Evolutionary conservation across 2,888 invertebrate genomes (phyloP).

Genomic region (Iphiclides podalirius): DNA sequence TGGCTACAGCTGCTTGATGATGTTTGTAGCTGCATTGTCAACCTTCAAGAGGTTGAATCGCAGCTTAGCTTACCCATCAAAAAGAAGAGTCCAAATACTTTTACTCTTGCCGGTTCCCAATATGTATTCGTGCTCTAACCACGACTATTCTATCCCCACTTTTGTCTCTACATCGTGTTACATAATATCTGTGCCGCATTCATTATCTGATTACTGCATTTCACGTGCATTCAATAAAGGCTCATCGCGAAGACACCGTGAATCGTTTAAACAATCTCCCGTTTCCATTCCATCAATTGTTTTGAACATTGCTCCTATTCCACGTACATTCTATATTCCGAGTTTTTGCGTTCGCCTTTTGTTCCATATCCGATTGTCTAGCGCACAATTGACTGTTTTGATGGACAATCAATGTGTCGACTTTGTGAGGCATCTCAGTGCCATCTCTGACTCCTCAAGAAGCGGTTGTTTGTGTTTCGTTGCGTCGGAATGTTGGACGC

Average conservation of each 20-base stretch:
- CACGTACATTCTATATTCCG: constrained; percentile 1
- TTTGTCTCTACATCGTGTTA: no score
- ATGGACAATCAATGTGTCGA: constrained; percentile 30
- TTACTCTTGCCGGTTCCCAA: no score
- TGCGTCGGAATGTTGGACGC: neutral
- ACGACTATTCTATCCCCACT: no score
- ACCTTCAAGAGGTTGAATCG: no score
- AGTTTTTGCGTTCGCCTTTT: constrained; percentile 25
- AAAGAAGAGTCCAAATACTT: no score
- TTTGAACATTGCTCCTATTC: neutral
- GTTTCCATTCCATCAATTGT: no score
- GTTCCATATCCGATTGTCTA: constrained; percentile 26
- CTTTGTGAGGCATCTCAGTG: constrained; percentile 33
- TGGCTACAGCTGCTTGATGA: no score
- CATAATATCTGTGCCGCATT: no score
- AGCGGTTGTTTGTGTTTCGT: constrained; percentile 6
- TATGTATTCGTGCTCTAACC: no score
- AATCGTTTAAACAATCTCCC: neutral
- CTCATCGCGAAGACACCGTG: neutral
- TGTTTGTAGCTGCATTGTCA: no score
- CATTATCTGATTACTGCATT: neutral
- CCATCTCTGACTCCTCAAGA: constrained; percentile 20
- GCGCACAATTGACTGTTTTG: constrained; percentile 45
- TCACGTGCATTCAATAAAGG: neutral
- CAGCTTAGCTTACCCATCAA: no score